These are phyloP conservation scores for Conus ventricosus DNA, from an alignment of 1,140 invertebrate genomes.

Conservation along the genomic window DNA sequence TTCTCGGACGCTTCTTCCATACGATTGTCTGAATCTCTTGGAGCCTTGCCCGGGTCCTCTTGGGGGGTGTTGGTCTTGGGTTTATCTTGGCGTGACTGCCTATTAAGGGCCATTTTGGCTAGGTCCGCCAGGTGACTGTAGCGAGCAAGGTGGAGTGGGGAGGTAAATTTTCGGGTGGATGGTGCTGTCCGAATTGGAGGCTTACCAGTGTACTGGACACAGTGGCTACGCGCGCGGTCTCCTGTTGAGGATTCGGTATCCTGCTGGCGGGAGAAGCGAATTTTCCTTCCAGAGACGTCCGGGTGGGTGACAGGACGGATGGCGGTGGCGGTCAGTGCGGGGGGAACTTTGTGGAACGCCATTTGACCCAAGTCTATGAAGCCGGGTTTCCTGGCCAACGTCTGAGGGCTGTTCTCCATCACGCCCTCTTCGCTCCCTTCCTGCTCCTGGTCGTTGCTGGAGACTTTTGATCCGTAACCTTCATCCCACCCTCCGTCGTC, in stretches of 20 bases:
- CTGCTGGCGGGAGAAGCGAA: neutral
- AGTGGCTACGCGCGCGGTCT: neutral
- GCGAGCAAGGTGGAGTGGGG: neutral
- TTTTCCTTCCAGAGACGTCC: neutral
- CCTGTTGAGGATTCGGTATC: neutral
- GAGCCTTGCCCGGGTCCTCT: neutral
- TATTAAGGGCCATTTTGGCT: neutral
- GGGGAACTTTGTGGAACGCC: neutral
- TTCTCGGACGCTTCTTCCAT: neutral
- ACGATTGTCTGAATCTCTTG: neutral
- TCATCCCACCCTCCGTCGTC: conserved; percentile 8
- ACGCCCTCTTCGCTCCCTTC: neutral
- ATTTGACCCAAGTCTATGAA: neutral
- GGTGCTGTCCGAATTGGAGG: neutral
- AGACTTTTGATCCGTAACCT: conserved; percentile 20
- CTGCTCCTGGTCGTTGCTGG: conserved; percentile 30
- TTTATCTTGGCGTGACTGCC: neutral
- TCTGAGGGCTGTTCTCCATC: neutral
- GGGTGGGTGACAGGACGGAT: neutral
- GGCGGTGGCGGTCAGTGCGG: neutral
- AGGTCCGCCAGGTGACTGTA: conserved; percentile 22
- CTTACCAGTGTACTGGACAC: neutral
- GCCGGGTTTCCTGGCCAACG: neutral
- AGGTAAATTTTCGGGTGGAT: neutral
- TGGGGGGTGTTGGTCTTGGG: neutral